Evolutionary conservation across 2,113 vertebrate species (phyloP).

Genomic region (Raphicerus campestris): DNA sequence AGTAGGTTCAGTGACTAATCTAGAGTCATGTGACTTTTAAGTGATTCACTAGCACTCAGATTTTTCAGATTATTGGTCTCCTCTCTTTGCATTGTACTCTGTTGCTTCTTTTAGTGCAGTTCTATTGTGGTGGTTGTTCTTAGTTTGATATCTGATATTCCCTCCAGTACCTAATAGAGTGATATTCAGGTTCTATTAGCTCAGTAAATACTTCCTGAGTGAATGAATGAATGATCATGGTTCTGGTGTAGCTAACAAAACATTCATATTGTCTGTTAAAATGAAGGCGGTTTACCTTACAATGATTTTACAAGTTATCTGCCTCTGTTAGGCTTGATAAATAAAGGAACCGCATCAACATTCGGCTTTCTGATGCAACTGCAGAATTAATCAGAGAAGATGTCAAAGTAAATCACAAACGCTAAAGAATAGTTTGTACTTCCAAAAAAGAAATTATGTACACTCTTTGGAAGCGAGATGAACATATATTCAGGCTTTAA

Average conservation of each 20-base stretch:
- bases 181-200: slow-evolving; percentile 47
- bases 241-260: slow-evolving; percentile 49
- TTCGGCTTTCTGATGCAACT: slow-evolving; percentile 57
- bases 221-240: slow-evolving; percentile 58
- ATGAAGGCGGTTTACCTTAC: slow-evolving; percentile 49
- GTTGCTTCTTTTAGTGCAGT: not conserved
- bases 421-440: slow-evolving; percentile 50
- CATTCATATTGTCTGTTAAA: slow-evolving; percentile 53
- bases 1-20: not conserved
- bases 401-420: slow-evolving; percentile 66
- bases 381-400: slow-evolving; percentile 66
- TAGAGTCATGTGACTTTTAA: not conserved
- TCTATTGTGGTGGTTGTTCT: not conserved
- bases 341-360: slow-evolving; percentile 62
- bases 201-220: slow-evolving; percentile 59
- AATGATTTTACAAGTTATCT: slow-evolving; percentile 56
- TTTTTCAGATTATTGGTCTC: not conserved
- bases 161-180: slow-evolving; percentile 19
- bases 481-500: slow-evolving; percentile 49
- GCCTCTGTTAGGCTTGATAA: slow-evolving; percentile 60
- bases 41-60: not conserved
- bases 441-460: slow-evolving; percentile 42
- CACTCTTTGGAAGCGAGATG: slow-evolving; percentile 25
- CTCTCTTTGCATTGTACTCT: not conserved
- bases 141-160: not conserved